Evolutionary conservation across 2,797 vertebrate species (phyloP).

Genomic region (Cercopithecus mitis): DNA sequence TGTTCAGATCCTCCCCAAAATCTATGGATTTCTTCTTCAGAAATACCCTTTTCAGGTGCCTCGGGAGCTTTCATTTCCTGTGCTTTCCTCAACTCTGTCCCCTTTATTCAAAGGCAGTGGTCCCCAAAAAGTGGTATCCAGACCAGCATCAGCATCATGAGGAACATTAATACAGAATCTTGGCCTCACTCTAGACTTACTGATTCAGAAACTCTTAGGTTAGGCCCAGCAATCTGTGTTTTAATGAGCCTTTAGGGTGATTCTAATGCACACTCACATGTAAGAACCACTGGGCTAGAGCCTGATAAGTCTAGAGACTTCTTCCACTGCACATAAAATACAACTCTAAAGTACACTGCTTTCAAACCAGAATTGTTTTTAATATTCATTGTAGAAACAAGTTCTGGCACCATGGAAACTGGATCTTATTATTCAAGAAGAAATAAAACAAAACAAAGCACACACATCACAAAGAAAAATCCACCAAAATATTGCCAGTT

Average conservation of each 20-base stretch:
- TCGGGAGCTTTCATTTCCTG: neutral
- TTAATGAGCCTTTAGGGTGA: neutral
- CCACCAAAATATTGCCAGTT: neutral
- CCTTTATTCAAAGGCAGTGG: neutral
- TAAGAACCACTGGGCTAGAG: neutral
- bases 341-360: neutral
- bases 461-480: neutral
- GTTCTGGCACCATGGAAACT: neutral
- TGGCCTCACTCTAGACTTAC: neutral
- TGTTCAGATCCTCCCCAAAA: neutral
- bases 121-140: neutral
- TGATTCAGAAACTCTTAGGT: neutral
- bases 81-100: neutral
- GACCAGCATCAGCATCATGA: neutral
- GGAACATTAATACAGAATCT: neutral
- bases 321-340: neutral
- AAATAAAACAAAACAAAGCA: neutral
- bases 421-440: neutral
- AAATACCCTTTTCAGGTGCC: neutral
- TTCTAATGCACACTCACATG: neutral
- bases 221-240: neutral
- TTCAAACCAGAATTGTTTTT: slow-evolving; percentile 17
- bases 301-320: neutral
- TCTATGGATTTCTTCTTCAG: neutral
- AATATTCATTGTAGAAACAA: neutral